These are phyloP conservation scores for Bagarius yarrelli DNA, from an alignment of 2,113 vertebrate genomes.

Conservation along the genomic window DNA sequence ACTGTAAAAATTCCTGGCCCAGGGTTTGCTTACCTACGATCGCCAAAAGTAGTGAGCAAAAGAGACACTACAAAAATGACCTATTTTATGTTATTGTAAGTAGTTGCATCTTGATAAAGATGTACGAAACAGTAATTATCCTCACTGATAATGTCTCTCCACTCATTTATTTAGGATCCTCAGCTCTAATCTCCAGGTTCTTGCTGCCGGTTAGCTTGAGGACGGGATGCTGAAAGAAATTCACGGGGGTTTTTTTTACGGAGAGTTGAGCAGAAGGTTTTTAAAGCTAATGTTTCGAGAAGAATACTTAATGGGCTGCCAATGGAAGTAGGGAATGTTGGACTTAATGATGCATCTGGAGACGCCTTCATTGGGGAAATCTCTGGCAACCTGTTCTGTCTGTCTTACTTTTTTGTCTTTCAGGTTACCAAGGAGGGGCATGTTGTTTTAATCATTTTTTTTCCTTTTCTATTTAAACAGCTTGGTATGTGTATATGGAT, in stretches of 20 bases:
- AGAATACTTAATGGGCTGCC: conserved; percentile 41
- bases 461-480: no score
- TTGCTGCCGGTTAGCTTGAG: background rate
- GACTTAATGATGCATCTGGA: conserved; percentile 38
- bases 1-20: no score
- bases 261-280: background rate
- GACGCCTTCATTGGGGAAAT: conserved; percentile 36
- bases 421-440: background rate
- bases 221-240: background rate
- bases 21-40: no score
- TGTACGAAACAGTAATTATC: background rate
- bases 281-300: conserved; percentile 17
- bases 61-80: no score
- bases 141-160: background rate
- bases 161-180: background rate
- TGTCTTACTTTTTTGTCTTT: background rate
- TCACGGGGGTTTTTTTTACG: background rate
- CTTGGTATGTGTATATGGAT: background rate
- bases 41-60: no score
- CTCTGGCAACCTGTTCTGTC: conserved; percentile 2
- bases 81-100: no score
- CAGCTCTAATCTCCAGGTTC: background rate
- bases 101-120: no score
- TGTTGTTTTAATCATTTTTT: no score
- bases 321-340: conserved; percentile 6